Evolutionary conservation across 2,113 vertebrate species (phyloP).

Genomic region (Oryzias javanicus): DNA sequence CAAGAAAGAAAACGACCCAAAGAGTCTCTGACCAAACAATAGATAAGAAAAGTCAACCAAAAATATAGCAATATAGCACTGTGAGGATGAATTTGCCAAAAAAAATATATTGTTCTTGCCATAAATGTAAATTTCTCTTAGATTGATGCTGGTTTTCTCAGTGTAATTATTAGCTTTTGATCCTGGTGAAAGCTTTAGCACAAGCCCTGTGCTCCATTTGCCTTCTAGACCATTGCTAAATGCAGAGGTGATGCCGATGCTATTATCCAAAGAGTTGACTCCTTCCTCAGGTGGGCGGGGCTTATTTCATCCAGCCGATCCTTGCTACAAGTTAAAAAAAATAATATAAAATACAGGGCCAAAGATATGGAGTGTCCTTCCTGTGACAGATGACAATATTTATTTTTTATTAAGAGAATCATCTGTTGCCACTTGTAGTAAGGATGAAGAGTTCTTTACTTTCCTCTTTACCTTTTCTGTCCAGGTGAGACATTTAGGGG

Average conservation of each 20-base stretch:
- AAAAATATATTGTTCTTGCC: slow-evolving; percentile 31
- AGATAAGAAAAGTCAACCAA: slow-evolving; percentile 62
- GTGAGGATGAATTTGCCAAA: slow-evolving; percentile 52
- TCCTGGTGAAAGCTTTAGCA: slow-evolving; percentile 74
- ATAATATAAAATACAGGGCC: slow-evolving; percentile 31
- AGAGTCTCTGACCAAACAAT: slow-evolving; percentile 65
- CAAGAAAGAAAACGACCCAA: slow-evolving; percentile 64
- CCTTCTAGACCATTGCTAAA: slow-evolving; percentile 70
- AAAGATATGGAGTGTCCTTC: slow-evolving; percentile 49
- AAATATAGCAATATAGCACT: slow-evolving; percentile 50
- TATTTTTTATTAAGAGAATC: slow-evolving; percentile 38
- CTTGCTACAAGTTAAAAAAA: slow-evolving; percentile 34
- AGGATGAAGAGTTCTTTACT: slow-evolving; percentile 39
- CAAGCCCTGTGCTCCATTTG: slow-evolving; percentile 69
- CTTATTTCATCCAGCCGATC: slow-evolving; percentile 55
- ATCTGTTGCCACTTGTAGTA: slow-evolving; percentile 38
- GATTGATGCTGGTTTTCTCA: slow-evolving; percentile 43
- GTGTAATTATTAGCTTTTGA: slow-evolving; percentile 58
- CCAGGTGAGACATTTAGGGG: slow-evolving; percentile 63
- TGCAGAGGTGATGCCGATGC: slow-evolving; percentile 77
- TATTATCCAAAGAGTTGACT: slow-evolving; percentile 89
- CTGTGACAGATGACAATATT: slow-evolving; percentile 48
- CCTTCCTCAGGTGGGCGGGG: slow-evolving; percentile 74
- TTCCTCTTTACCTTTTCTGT: slow-evolving; percentile 44
- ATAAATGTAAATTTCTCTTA: slow-evolving; percentile 60